Conservation (phyloP, 2,888 invertebrate species). For the Patella depressa region DNA sequence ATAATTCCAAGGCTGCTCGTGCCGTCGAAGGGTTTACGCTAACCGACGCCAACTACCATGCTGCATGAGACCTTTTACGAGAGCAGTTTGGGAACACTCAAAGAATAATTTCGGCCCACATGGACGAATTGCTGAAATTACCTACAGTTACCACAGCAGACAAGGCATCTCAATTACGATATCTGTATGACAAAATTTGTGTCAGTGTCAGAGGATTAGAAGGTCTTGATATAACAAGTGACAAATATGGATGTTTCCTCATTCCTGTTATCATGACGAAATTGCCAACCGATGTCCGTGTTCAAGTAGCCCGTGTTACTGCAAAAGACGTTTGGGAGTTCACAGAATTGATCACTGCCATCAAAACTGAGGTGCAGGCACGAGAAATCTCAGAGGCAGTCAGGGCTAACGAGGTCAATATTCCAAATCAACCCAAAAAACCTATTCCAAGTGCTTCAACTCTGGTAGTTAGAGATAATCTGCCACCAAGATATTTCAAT, state of each 20-base stretch:
- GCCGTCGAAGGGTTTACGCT: background rate
- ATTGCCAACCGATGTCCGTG: constrained; percentile 11
- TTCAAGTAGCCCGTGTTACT: too few relatives aligned
- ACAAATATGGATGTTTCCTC: constrained; percentile 13
- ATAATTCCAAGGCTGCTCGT: background rate
- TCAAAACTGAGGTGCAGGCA: too few relatives aligned
- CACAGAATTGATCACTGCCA: too few relatives aligned
- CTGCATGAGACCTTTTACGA: background rate
- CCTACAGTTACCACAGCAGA: background rate
- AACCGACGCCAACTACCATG: background rate
- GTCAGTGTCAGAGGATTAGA: constrained; percentile 4
- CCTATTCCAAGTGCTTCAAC: too few relatives aligned
- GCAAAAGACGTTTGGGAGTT: too few relatives aligned
- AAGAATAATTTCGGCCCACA: background rate
- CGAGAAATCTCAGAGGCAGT: too few relatives aligned
- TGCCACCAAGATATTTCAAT: too few relatives aligned
- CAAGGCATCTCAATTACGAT: background rate
- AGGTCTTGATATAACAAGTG: background rate
- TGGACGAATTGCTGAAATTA: background rate
- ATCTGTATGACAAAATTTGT: background rate
- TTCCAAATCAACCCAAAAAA: too few relatives aligned
- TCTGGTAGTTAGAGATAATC: too few relatives aligned
- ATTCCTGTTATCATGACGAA: constrained; percentile 16
- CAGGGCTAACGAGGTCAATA: too few relatives aligned
- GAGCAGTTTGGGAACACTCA: background rate